Conservation (phyloP, 2,113 vertebrate genomes). For the Hydropotes inermis region DNA sequence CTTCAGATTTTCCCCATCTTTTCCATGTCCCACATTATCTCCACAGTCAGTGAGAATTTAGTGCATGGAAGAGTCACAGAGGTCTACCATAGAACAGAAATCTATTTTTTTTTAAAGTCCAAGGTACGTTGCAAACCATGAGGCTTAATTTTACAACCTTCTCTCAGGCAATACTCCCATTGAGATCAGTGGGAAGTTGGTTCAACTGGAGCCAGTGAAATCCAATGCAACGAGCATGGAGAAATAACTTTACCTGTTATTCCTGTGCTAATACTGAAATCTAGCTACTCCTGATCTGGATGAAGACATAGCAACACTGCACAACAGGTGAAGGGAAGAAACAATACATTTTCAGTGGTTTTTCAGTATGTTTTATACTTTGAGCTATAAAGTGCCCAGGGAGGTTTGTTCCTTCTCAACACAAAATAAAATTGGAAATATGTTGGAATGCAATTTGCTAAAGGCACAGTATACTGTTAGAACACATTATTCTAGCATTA, state of each 20-base stretch:
- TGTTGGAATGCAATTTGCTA: constrained; percentile 39
- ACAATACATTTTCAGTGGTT: not conserved
- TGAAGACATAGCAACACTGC: not conserved
- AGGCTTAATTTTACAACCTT: constrained; percentile 41
- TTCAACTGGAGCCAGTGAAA: constrained; percentile 15
- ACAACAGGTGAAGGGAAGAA: constrained; percentile 21
- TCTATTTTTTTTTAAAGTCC: not conserved
- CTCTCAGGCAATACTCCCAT: not conserved
- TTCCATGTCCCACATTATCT: not conserved
- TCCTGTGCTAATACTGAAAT: not conserved
- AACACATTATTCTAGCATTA: constrained; percentile 51
- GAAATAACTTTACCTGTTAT: constrained; percentile 38
- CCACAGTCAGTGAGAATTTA: not conserved
- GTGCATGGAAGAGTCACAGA: not conserved
- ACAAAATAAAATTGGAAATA: constrained; percentile 48
- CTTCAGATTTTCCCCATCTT: constrained; percentile 10
- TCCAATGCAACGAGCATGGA: not conserved
- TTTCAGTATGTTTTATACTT: constrained; percentile 7
- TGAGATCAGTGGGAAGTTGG: constrained; percentile 36
- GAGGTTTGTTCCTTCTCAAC: constrained; percentile 43
- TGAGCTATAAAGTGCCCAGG: not conserved
- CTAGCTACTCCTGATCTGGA: not conserved
- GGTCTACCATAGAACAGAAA: not conserved
- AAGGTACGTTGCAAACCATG: not conserved
- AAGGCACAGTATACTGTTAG: constrained; percentile 38